Conservation (phyloP, 1,140 invertebrate species). For the Monochamus saltuarius region DNA sequence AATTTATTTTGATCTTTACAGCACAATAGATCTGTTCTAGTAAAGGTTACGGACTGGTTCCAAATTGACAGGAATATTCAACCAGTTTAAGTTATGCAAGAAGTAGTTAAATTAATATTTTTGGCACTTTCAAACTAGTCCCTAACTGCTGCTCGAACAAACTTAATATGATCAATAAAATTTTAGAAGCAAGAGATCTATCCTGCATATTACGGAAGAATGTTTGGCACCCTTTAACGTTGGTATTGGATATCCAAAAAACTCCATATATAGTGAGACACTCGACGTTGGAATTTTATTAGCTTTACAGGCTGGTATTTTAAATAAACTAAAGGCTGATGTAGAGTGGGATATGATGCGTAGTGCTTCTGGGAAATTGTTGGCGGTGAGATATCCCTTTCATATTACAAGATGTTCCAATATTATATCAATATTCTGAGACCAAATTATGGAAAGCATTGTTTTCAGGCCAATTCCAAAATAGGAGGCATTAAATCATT, state of each 20-base stretch:
- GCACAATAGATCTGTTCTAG: too few relatives aligned
- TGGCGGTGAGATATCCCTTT: constrained; percentile 54
- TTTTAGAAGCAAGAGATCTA: constrained; percentile 57
- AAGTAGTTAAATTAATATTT: too few relatives aligned
- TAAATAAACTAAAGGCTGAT: constrained; percentile 65
- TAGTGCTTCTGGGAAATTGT: constrained; percentile 57
- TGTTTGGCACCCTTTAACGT: constrained; percentile 71
- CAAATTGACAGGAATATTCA: too few relatives aligned
- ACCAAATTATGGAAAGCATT: too few relatives aligned
- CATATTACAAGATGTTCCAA: too few relatives aligned
- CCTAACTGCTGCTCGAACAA: too few relatives aligned
- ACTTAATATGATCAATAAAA: neutral
- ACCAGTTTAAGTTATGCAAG: too few relatives aligned
- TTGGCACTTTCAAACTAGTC: too few relatives aligned
- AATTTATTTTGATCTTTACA: too few relatives aligned
- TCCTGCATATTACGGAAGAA: constrained; percentile 68
- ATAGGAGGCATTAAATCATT: constrained; percentile 38
- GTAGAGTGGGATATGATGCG: constrained; percentile 69
- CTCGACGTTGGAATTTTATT: constrained; percentile 61
- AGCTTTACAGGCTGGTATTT: constrained; percentile 64
- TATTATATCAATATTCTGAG: too few relatives aligned
- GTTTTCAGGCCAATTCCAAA: constrained; percentile 39
- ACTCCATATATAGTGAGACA: constrained; percentile 61
- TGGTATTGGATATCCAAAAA: constrained; percentile 60
- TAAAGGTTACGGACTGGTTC: too few relatives aligned